Percentiles rank a stretch among this genome's conserved stretches.
Evolutionary conservation across 2,113 vertebrate genomes (phyloP).

Genomic region (Cygnus buccinator): DNA sequence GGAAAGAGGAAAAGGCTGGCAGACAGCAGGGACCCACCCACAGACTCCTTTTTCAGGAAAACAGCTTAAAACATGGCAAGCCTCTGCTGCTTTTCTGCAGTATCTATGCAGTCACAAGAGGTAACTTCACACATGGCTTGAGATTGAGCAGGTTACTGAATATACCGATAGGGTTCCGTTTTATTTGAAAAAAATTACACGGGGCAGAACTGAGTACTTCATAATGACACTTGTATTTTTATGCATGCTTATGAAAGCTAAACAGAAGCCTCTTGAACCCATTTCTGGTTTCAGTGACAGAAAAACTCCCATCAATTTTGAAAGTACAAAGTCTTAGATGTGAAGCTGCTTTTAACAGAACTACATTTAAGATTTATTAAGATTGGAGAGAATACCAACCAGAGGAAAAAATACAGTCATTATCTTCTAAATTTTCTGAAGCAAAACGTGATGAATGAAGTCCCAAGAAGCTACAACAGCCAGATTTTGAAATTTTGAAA

Average conservation of each 20-base stretch:
- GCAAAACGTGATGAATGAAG: not conserved
- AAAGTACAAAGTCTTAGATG: not conserved
- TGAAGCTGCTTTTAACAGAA: not conserved
- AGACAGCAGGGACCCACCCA: not conserved
- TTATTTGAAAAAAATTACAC: not conserved
- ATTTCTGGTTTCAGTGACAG: not conserved
- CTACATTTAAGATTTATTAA: not conserved
- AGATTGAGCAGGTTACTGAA: not conserved
- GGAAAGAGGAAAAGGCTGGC: not conserved
- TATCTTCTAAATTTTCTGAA: not conserved
- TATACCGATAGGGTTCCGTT: not conserved
- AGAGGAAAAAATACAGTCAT: not conserved
- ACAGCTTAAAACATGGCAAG: not conserved
- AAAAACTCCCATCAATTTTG: not conserved
- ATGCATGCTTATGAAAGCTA: not conserved
- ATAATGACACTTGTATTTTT: not conserved
- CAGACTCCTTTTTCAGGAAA: not conserved
- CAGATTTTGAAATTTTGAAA: not conserved
- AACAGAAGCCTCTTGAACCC: not conserved
- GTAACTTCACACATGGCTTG: not conserved
- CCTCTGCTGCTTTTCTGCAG: not conserved
- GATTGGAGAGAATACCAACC: not conserved
- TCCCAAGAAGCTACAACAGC: not conserved
- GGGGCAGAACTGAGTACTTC: not conserved
- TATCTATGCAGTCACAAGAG: not conserved